Conservation (phyloP, 1,140 invertebrate genomes). For the Drosophila punjabiensis region DNA sequence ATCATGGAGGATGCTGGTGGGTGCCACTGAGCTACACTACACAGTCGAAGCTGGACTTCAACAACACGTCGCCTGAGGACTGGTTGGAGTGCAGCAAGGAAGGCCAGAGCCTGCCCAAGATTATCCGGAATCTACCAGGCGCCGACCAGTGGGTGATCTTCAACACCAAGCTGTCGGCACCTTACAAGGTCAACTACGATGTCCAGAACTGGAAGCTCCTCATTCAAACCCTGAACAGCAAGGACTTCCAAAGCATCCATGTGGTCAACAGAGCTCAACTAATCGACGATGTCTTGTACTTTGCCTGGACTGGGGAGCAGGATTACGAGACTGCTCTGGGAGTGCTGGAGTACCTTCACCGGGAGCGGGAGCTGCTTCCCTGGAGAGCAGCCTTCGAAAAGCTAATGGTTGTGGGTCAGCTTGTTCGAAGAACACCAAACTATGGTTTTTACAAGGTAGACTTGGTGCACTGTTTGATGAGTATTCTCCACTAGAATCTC, state of each 20-base stretch:
- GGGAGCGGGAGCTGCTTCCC: constrained; percentile 89
- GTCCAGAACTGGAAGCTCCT: constrained; percentile 89
- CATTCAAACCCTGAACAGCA: constrained; percentile 86
- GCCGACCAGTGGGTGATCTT: constrained; percentile 88
- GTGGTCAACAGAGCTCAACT: constrained; percentile 88
- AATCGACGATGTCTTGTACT: constrained; percentile 86
- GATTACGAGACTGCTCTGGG: constrained; percentile 89
- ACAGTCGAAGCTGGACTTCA: not conserved
- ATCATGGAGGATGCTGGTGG: not conserved
- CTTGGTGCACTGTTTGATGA: not conserved
- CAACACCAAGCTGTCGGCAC: constrained; percentile 87
- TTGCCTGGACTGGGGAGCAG: constrained; percentile 89
- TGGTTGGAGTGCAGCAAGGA: not conserved
- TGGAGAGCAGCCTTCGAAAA: constrained; percentile 88
- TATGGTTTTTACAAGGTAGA: constrained; percentile 86
- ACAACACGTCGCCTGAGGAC: not conserved
- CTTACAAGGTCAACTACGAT: constrained; percentile 92
- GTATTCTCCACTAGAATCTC: not conserved
- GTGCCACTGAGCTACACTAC: not conserved
- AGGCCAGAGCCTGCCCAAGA: not conserved
- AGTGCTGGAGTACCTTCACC: constrained; percentile 87
- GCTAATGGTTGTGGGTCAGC: constrained; percentile 86
- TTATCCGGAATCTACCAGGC: constrained; percentile 43
- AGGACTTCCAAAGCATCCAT: constrained; percentile 87
- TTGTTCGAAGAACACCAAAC: constrained; percentile 85